These are phyloP conservation scores for Pogonomyrmex californicus DNA, from an alignment of 1,140 invertebrate genomes.

Conservation along the genomic window DNA sequence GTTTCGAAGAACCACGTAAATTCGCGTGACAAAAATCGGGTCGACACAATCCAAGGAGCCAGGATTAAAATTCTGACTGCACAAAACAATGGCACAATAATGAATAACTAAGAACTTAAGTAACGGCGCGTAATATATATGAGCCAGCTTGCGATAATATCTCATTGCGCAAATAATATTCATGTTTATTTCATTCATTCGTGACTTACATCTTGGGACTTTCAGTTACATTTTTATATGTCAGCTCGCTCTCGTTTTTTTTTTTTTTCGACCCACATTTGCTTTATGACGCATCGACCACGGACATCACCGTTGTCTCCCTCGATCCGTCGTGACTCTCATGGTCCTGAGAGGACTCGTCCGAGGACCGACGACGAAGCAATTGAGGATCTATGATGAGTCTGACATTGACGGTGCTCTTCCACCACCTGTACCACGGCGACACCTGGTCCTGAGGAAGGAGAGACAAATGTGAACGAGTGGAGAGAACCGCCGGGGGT, in stretches of 20 bases:
- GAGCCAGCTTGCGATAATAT: background rate
- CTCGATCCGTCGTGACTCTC: slow-evolving; percentile 69
- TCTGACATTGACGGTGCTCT: slow-evolving; percentile 82
- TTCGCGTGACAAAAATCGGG: slow-evolving; percentile 42
- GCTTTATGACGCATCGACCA: slow-evolving; percentile 41
- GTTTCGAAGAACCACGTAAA: slow-evolving; percentile 40
- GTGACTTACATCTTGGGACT: slow-evolving; percentile 1
- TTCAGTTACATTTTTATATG: slow-evolving; percentile 34
- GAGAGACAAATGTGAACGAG: slow-evolving; percentile 51
- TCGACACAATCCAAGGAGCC: background rate
- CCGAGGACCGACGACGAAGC: slow-evolving; percentile 71
- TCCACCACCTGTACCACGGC: slow-evolving; percentile 87
- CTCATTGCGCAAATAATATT: background rate
- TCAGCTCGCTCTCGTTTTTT: background rate
- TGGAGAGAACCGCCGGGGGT: background rate
- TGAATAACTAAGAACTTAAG: background rate
- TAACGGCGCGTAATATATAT: background rate
- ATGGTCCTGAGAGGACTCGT: slow-evolving; percentile 71
- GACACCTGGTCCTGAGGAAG: slow-evolving; percentile 82
- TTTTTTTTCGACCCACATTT: background rate
- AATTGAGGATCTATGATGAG: slow-evolving; percentile 81
- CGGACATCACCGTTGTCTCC: slow-evolving; percentile 54
- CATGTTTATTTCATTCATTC: slow-evolving; percentile 30
- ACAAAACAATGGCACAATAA: background rate
- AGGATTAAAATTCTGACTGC: background rate